Evolutionary conservation across 2,888 invertebrate species (phyloP).

Genomic region (Entomobrya multifasciata): DNA sequence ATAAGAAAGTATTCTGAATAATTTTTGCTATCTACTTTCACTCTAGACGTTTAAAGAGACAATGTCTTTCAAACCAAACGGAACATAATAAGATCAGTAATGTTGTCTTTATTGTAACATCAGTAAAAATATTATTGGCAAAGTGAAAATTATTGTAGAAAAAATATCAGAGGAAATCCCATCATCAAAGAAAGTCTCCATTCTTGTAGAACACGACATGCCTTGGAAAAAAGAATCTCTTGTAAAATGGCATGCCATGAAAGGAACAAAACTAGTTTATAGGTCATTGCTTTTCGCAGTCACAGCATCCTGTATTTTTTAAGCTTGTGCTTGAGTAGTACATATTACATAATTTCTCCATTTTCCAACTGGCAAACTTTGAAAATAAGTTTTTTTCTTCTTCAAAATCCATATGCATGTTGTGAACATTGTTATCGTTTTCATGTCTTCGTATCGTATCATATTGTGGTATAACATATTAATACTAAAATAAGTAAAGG

Average conservation of each 20-base stretch:
- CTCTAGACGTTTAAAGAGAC: too few relatives aligned
- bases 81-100: too few relatives aligned
- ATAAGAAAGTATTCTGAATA: too few relatives aligned
- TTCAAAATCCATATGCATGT: neutral
- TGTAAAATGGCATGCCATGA: neutral
- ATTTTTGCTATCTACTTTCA: too few relatives aligned
- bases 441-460: too few relatives aligned
- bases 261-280: neutral
- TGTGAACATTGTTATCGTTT: neutral
- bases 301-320: neutral
- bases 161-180: too few relatives aligned
- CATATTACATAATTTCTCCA: neutral
- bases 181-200: neutral
- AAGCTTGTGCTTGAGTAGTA: neutral
- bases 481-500: neutral
- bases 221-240: neutral
- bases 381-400: neutral
- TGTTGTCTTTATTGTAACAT: too few relatives aligned
- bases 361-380: neutral
- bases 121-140: too few relatives aligned
- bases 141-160: too few relatives aligned
- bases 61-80: too few relatives aligned
- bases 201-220: neutral
- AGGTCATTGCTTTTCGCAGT: slow-evolving; percentile 26
- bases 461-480: too few relatives aligned